Evolutionary conservation across 2,797 vertebrate species (phyloP), one percentile per base, ranked within the genome.

Genomic region (Rhodeus uyekii): DNA sequence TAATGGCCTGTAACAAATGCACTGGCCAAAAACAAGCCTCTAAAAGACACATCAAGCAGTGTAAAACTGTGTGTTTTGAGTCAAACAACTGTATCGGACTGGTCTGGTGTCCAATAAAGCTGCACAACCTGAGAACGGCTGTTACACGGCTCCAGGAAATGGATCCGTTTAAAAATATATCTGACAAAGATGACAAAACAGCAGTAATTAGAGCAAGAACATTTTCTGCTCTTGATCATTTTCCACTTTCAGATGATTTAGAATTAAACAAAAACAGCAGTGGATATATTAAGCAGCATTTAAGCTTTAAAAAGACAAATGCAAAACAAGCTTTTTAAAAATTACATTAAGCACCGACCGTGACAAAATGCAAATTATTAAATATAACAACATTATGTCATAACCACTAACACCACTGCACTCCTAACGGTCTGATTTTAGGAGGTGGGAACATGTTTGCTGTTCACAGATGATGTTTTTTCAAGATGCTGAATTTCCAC

Each of bases 1-100:
- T 29, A 27, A 82, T 42, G 38, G 75, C 44, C 69, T 38, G 46
- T 74, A 81, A 81, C 60, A 74, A 81, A 81, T 64, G 60, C 34
- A 53, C 32, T 39, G 18, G 19, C 60, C 58, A 58, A 81, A 61
- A 74, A 74, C 42, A 74, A 65, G 44, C 18, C 44, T 63, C 44
- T 18, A 39, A 72, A n/a, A 48, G 39, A 80, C 4, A 60, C 53
- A 60, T 34, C 46, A 3, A 74, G 69, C 69, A 50, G 44, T 46
- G 53, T 38, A 39, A 64, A 64, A 53, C 16, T n/a, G 29, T 2
- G 10, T 39, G 42, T 81, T 58, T 27, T 58, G 19, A 60, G 39
- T 27, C 14, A 34, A 36, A 48, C 27, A 64, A 63, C 58, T 10
- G 39, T 16, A 10, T 38, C n/a, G n/a, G 34, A 34, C 50, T 3